A percentile compares a stretch with the other conserved stretches of the same genome.
phyloP scores from a whole-genome alignment of 2,797 vertebrate species.

The Xiphorhynchus erythropygius region DNA sequence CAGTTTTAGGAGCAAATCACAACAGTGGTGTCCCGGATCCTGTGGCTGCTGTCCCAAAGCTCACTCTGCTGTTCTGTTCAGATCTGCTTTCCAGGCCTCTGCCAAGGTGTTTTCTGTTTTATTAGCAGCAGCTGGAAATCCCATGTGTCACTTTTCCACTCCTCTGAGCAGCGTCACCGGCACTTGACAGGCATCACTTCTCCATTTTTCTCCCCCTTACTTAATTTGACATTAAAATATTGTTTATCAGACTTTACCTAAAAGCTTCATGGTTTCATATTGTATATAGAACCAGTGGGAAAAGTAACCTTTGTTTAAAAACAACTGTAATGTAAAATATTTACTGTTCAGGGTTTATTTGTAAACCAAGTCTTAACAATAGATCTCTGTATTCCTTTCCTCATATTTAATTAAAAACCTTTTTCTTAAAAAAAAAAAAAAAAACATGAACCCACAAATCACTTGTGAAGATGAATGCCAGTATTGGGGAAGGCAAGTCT shows the following conservation, averaged over 20 bases:
- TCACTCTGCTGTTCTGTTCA: neutral
- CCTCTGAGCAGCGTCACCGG: neutral
- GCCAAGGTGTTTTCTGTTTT: neutral
- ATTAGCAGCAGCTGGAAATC: neutral
- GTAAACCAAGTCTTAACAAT: neutral
- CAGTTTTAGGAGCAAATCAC: neutral
- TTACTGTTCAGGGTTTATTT: neutral
- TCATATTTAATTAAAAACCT: neutral
- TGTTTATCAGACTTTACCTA: neutral
- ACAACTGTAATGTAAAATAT: neutral
- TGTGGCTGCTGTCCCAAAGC: rapidly evolving
- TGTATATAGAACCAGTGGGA: neutral
- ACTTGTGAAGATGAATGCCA: neutral
- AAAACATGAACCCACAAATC: neutral
- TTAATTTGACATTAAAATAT: neutral
- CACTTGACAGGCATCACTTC: neutral
- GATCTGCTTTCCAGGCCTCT: neutral
- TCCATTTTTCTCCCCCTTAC: neutral
- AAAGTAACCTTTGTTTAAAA: neutral
- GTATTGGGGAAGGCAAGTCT: neutral
- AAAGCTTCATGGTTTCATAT: neutral
- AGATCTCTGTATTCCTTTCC: neutral
- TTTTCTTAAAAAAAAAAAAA: neutral
- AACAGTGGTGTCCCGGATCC: neutral
- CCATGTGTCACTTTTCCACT: neutral